Percentiles rank a stretch among this genome's conserved stretches.
Conservation (phyloP, 2,888 invertebrate species). For the Pedicia rivosa region DNA sequence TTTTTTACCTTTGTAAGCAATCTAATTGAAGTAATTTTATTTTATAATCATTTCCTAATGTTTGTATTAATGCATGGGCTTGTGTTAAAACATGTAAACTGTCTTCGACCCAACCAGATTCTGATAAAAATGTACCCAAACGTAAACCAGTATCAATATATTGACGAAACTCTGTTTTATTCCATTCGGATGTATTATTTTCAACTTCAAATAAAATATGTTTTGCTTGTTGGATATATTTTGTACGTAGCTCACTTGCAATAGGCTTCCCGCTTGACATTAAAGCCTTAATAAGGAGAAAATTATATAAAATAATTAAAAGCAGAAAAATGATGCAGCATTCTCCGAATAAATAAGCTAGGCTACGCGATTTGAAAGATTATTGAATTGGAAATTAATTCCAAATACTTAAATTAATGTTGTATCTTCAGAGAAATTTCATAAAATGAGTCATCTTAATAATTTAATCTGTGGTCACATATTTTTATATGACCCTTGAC, state of each 20-base stretch:
- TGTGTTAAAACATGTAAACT: conserved; percentile 54
- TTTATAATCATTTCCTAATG: conserved; percentile 35
- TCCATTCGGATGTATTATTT: conserved; percentile 3
- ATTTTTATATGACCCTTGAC: too few relatives aligned
- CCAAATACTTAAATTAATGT: too few relatives aligned
- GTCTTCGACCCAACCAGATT: conserved; percentile 75
- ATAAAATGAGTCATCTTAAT: too few relatives aligned
- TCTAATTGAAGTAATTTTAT: conserved; percentile 56
- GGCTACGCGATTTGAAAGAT: too few relatives aligned
- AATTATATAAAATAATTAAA: background rate
- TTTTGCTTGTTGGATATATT: conserved; percentile 13
- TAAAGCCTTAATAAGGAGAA: conserved; percentile 11
- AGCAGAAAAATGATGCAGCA: background rate
- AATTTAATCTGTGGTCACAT: too few relatives aligned
- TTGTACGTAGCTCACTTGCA: conserved; percentile 20
- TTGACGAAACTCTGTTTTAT: background rate
- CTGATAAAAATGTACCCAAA: conserved; percentile 64
- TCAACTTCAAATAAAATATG: conserved; percentile 2
- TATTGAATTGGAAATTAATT: too few relatives aligned
- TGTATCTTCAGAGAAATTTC: too few relatives aligned
- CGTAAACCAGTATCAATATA: conserved; percentile 24
- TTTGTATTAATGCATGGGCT: conserved; percentile 47
- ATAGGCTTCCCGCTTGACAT: conserved; percentile 22
- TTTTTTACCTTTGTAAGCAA: conserved; percentile 63
- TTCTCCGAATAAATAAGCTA: too few relatives aligned